Evolutionary conservation across 1,140 invertebrate genomes (phyloP), one percentile per base, ranked within the genome.

Genomic region (Drosophila repletoides): DNA sequence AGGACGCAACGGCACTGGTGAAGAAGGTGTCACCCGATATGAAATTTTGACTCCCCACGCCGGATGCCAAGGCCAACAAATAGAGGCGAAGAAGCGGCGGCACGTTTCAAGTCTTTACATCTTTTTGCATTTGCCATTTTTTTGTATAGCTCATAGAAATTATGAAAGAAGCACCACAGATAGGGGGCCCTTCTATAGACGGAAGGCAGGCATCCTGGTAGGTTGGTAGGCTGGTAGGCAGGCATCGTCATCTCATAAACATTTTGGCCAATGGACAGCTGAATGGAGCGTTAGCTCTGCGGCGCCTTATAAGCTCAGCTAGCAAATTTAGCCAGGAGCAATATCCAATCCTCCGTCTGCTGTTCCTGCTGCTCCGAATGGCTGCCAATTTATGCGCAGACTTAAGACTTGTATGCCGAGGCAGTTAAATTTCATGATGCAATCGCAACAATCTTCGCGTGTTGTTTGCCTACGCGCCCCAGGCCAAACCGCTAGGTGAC

Each of bases 1-100:
- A 94, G 65, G 90, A 93, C 49, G 91, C 97, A 9, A 92, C 94
- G 14, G 91, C 92, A 66, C 72, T 97, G 0, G 92, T 96, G 17
- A 92, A 92, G 72, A 90, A 91, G 4, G 91, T 93, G 0, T 93
- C 94, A 0, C 89, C 93, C 0, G 92, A 94, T 64, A 17, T 80
- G 53, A 29, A 70, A 4, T 19, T 88, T 3, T 73, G 65, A 36
- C 49, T 22, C 5, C 45, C 93, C 72, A 93, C 93, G 6, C 84
- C 94, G 31, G 69, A 40, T 49, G 43, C 45, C 26, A 61, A 53
- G 19, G 46, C 2, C 34, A 55, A 58, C n/a, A 22, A 72, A 36
- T 66, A 26, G 58, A 29, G 36, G 17, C 26, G 19, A 59, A 31
- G 36, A 5, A 12, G 43, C n/a, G 26, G 68, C 77, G 77, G 77